Evolutionary conservation across 2,113 vertebrate species (phyloP), one percentile per base, ranked within the genome.

Genomic region (Erythrocercus mccallii): DNA sequence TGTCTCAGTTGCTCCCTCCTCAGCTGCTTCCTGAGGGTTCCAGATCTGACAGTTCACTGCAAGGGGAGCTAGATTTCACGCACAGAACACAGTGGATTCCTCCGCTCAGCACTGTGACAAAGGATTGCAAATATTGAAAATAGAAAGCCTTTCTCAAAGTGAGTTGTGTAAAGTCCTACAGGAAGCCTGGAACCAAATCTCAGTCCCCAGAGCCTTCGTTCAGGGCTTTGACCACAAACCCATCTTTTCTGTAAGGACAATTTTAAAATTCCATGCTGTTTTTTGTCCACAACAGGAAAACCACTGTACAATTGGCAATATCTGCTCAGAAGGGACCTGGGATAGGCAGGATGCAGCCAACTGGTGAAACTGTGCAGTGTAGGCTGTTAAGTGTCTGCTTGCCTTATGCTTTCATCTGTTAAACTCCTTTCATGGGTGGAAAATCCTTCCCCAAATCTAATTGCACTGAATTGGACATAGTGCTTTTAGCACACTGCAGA

Each of bases 231-330:
- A 81, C 69, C 80, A 86, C 82, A 95, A 94, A 74, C 33, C 35
- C 27, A 1, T 74, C 12, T 88, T 77, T 94, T 90, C 92, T 57
- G 15, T 53, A 40, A 83, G 57, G 68, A 51, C 40, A 51, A 24
- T 53, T 88, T 83, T 27, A 53, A 83, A 88, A 90, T 81, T 78
- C 86, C 65, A 22, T 38, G 56, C 72, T 53, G 24, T 12, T 86
- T 93, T 92, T 84, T 40, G 72, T 88, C 86, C 76, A 28, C 82
- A 68, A 88, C 38, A 68, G 48, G 74, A 81, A 95, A 97, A 81
- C 44, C 82, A 88, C 40, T 0, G 0, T 44, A 24, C n/a, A 22
- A 25, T n/a, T 87, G 62, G 78, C 53, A 92, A 1, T 71, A 73
- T 64, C 68, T 90, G 23, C 68, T 81, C 60, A 73, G 68, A 60